Conservation (phyloP, 2,113 vertebrate species). For the Thryonomys swinderianus region DNA sequence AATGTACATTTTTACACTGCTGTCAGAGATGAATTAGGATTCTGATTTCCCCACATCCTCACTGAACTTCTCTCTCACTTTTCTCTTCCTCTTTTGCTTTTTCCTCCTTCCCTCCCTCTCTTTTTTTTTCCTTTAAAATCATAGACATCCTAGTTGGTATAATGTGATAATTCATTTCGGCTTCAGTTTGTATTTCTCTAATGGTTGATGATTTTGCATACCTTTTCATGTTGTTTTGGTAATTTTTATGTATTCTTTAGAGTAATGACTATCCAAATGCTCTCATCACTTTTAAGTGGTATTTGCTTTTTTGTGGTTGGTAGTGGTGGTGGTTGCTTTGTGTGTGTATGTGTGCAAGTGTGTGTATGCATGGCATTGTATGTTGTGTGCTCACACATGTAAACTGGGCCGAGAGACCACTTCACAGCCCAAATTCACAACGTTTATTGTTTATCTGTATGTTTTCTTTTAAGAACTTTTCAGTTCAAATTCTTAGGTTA, state of each 20-base stretch:
- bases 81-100: neutral
- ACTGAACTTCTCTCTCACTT: neutral
- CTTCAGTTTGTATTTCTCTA: neutral
- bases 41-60: neutral
- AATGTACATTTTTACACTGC: neutral
- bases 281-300: neutral
- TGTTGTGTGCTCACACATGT: neutral
- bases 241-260: neutral
- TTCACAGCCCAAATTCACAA: neutral
- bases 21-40: neutral
- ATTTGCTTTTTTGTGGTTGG: neutral
- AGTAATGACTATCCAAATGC: neutral
- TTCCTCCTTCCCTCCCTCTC: neutral
- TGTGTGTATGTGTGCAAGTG: neutral
- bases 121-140: neutral
- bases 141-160: neutral
- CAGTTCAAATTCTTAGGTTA: neutral
- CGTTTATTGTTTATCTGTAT: neutral
- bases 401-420: neutral
- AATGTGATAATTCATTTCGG: neutral
- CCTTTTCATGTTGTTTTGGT: neutral
- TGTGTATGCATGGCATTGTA: neutral
- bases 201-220: neutral
- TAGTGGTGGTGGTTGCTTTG: neutral
- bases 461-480: neutral